Base-by-base conservation (phyloP, 2,113 vertebrate species). In the Gymnocephalus cernua region DNA sequence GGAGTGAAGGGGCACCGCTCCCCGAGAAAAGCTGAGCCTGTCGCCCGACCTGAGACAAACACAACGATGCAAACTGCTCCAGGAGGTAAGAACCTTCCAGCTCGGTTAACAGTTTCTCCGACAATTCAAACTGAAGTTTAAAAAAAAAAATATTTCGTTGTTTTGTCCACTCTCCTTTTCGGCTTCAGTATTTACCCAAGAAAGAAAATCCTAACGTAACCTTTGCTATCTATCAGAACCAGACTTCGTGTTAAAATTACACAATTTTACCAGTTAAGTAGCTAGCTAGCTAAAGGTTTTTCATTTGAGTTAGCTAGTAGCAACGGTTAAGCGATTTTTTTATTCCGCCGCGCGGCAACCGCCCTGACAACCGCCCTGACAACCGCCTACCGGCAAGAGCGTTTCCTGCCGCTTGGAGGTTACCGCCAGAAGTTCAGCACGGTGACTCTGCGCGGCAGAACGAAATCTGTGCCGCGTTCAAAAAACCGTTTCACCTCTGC, bases 1-100 rank as follows among this genome's bases (percentile, higher is more conserved):
- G 86, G 86, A 94, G 93, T 93, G 90, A 95, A 93, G 92, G 94
- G 93, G 89, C 85, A 76, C 87, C 82, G 89, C 88, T 92, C 83
- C 93, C 91, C 90, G 51, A 62, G 54, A 64, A 51, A 58, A 77
- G 66, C 65, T 61, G 70, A 91, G 76, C 79, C 75, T 71, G 86
- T 44, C 73, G 78, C 70, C 89, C 82, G 78, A 77, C 74, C 80
- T n/a, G 74, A 77, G 75, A 89, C 78, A 59, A 74, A 80, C 27
- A 64, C 67, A 48, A 64, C 87, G 83, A 92, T 91, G 94, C 88
- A 58, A 80, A 86, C 79, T 35, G 86, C 83, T 69, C 82, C 82
- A 54, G 82, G 72, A 90, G 90, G 95, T 96, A 87, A 92, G 92
- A 83, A 57, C 78, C n/a, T 4, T 3, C 57, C 2, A 10, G 45